These are phyloP conservation scores for Hystrix brachyura DNA, from an alignment of 2,113 vertebrate genomes.

Conservation along the genomic window DNA sequence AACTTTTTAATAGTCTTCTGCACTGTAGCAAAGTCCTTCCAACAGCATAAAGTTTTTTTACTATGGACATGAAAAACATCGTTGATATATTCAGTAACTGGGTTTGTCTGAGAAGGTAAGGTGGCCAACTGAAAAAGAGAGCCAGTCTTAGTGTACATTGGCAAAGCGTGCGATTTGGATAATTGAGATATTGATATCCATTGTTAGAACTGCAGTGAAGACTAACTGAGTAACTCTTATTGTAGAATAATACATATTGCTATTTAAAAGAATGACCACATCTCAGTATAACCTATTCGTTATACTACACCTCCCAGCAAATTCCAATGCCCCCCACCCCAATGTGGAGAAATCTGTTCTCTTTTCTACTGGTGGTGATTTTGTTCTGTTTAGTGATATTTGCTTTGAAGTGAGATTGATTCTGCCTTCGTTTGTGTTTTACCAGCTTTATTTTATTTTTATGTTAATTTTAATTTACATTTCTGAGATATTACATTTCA, in stretches of 20 bases:
- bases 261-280: neutral
- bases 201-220: neutral
- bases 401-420: neutral
- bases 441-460: slow-evolving; percentile 31
- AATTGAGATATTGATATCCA: neutral
- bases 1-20: neutral
- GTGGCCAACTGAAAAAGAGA: neutral
- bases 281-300: neutral
- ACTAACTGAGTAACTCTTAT: slow-evolving; percentile 9
- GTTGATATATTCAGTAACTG: neutral
- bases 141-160: neutral
- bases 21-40: neutral
- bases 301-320: neutral
- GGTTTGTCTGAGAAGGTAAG: neutral
- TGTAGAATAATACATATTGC: neutral
- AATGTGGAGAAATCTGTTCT: neutral
- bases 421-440: neutral
- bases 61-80: neutral
- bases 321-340: accelerated
- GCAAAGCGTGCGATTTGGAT: neutral
- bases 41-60: neutral
- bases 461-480: neutral
- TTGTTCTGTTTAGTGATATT: neutral
- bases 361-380: neutral
- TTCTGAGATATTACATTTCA: neutral